These are phyloP conservation scores for Nephrocerus scutellatus DNA, from an alignment of 2,888 invertebrate species.

Conservation along the genomic window DNA sequence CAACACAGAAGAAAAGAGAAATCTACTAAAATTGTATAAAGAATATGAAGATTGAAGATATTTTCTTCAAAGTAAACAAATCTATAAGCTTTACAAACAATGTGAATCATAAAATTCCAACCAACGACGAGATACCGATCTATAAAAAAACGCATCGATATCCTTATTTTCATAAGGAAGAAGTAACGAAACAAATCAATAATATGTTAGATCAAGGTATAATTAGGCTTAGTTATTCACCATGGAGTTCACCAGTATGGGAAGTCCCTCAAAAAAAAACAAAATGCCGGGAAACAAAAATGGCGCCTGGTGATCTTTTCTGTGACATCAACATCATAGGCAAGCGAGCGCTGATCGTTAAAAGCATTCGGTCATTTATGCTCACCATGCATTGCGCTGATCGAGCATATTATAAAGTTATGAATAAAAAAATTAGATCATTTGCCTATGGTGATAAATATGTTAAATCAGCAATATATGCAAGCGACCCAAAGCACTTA, in stretches of 20 bases:
- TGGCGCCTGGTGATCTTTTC: too few species aligned
- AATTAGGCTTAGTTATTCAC: not conserved
- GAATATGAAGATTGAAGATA: conserved; percentile 12
- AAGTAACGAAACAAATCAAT: conserved; percentile 25
- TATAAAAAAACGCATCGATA: conserved; percentile 23
- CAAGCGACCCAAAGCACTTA: too few species aligned
- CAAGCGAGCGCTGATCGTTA: too few species aligned
- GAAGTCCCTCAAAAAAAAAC: too few species aligned
- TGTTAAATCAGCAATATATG: too few species aligned
- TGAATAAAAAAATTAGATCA: too few species aligned
- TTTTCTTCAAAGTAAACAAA: conserved; percentile 8
- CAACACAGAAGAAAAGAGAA: not conserved
- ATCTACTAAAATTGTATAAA: conserved; percentile 14
- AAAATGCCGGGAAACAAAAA: too few species aligned
- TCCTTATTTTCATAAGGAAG: conserved; percentile 25
- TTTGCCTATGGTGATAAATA: too few species aligned
- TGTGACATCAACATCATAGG: too few species aligned
- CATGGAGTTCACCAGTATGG: conserved; percentile 9
- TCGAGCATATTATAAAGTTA: too few species aligned
- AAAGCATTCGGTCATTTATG: too few species aligned
- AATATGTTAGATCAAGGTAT: conserved; percentile 11
- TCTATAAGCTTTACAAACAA: conserved; percentile 15
- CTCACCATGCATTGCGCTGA: too few species aligned
- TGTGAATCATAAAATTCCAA: conserved; percentile 17
- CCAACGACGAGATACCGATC: conserved; percentile 18